Percentiles rank a stretch among this genome's conserved stretches.
These are phyloP conservation scores for Hydropsyche tenuis DNA, from an alignment of 1,140 invertebrate genomes.

Conservation along the genomic window DNA sequence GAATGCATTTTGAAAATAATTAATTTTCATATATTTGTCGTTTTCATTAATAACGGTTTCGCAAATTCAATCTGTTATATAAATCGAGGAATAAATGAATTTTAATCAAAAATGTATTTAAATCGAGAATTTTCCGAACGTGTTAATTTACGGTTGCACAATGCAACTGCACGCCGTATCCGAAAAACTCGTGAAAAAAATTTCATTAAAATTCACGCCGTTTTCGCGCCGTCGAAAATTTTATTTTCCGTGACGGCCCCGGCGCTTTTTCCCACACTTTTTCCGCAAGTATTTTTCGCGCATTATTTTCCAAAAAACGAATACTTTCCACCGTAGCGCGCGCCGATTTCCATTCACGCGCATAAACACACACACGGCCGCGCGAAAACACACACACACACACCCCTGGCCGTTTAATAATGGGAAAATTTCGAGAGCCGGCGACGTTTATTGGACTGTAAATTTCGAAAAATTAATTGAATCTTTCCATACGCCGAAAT, in stretches of 20 bases:
- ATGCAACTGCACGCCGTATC: background rate
- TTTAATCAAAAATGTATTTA: too few relatives aligned
- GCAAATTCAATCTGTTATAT: too few relatives aligned
- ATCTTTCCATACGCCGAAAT: conserved; percentile 41
- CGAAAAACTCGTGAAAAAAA: conserved; percentile 20
- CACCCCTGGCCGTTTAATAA: conserved; percentile 29
- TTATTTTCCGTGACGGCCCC: too few relatives aligned
- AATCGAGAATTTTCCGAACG: background rate
- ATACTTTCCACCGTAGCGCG: conserved; percentile 14
- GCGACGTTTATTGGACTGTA: conserved; percentile 46
- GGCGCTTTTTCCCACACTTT: too few relatives aligned
- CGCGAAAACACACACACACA: too few relatives aligned
- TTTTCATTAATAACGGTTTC: too few relatives aligned
- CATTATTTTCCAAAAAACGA: background rate
- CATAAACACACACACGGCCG: background rate
- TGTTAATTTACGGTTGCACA: conserved; percentile 26
- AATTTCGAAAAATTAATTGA: conserved; percentile 48
- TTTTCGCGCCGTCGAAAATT: background rate
- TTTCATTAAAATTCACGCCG: conserved; percentile 37
- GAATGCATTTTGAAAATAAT: too few relatives aligned
- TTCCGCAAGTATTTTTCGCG: too few relatives aligned
- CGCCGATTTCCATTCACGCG: conserved; percentile 39
- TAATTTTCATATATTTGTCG: too few relatives aligned
- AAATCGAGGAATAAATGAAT: too few relatives aligned
- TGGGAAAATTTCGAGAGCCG: conserved; percentile 31